phyloP scores from a whole-genome alignment of 2,888 invertebrate species.

The Lithophane semibrunnea region DNA sequence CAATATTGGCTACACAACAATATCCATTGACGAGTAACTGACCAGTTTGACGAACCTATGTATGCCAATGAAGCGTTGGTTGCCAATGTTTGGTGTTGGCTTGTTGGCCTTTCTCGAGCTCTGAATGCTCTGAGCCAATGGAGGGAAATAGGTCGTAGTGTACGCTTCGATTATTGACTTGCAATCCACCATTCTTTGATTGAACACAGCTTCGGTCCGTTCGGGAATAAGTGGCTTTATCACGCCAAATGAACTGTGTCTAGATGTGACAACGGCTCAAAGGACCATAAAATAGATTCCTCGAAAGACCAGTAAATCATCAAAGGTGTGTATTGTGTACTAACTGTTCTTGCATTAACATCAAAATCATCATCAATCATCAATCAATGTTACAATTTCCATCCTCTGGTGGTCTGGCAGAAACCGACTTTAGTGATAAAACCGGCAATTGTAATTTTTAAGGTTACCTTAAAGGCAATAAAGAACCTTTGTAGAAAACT shows the following conservation, averaged over 20 bases:
- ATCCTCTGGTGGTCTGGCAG: neutral
- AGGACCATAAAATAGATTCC: neutral
- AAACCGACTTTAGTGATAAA: neutral
- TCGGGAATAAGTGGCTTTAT: neutral
- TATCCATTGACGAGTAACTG: conserved; percentile 33
- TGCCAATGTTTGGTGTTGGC: conserved; percentile 22
- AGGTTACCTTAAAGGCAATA: neutral
- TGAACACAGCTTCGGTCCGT: neutral
- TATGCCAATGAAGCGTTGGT: conserved; percentile 14
- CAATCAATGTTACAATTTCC: neutral
- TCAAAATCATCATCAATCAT: no score
- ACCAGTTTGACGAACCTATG: conserved; percentile 24
- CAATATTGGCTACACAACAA: conserved; percentile 28
- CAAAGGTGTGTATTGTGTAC: neutral
- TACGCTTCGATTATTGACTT: conserved; percentile 20
- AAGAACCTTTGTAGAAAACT: no score
- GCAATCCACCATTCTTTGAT: neutral
- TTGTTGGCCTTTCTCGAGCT: conserved; percentile 19
- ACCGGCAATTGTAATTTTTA: neutral
- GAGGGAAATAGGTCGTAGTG: conserved; percentile 32
- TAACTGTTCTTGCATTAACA: neutral
- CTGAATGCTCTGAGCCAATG: conserved; percentile 1
- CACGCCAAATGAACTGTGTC: neutral
- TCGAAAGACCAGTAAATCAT: neutral
- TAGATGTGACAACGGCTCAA: neutral